Conservation (phyloP, 2,797 vertebrate genomes). For the Phyllotis vaccarum region DNA sequence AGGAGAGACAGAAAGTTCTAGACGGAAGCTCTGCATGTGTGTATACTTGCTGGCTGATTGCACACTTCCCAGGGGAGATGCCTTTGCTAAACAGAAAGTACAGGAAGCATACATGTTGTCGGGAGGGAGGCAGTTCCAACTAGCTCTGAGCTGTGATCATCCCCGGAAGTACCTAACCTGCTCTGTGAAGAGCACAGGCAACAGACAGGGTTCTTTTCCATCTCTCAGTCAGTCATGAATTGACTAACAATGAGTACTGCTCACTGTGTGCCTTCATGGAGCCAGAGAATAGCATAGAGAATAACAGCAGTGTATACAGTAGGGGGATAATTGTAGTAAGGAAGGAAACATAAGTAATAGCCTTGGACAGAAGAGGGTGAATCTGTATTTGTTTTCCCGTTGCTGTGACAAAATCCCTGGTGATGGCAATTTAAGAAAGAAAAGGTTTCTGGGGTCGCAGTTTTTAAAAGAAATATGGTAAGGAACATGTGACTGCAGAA, state of each 20-base stretch:
- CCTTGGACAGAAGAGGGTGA: neutral
- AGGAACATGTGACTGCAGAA: neutral
- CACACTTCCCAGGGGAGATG: no score
- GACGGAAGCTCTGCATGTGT: neutral
- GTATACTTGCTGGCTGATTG: neutral
- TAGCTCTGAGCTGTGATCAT: rapidly evolving
- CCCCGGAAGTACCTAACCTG: neutral
- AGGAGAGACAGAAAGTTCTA: neutral
- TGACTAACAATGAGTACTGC: neutral
- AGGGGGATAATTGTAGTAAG: rapidly evolving
- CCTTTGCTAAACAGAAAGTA: neutral
- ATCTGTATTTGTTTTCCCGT: neutral
- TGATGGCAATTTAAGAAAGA: neutral
- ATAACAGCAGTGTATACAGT: no score
- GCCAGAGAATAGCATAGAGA: neutral
- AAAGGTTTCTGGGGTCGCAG: neutral
- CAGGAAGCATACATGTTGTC: rapidly evolving
- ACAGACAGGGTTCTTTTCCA: neutral
- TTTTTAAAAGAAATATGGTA: neutral
- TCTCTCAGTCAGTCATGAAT: no score
- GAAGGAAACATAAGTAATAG: neutral
- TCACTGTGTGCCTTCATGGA: neutral
- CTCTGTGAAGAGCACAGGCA: neutral
- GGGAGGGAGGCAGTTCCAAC: neutral
- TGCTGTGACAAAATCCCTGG: neutral